Evolutionary conservation across 1,140 invertebrate genomes (phyloP), one percentile per base, ranked within the genome.

Genomic region (Anagrus nilaparvatae): DNA sequence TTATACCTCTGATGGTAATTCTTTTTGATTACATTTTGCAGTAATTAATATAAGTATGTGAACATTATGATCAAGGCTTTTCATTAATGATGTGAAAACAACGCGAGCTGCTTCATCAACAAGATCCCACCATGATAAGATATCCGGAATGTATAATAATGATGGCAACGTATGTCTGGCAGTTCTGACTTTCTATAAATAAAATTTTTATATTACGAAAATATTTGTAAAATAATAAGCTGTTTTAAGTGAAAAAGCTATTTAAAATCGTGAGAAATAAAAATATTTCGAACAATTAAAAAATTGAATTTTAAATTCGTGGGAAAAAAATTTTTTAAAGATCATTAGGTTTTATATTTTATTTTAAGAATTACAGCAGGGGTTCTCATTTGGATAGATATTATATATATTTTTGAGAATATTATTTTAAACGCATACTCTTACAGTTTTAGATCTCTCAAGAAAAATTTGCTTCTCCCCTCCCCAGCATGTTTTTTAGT

Each of bases 121-220:
- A 27, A 68, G 43, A 25, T 63, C 50, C 72, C 71, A 73, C 71
- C 71, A 74, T 14, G 68, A 56, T 36, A 72, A 54, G 21, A 73
- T 57, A 45, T 67, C 62, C 12, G 70, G 69, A 5, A 73, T 49
- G 34, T 73, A 67, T 10, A 74, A 54, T 23, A 74, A 48, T 0
- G 69, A 67, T 2, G 72, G 72, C 34, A 70, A 46, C 23, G 64
- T 67, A 31, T 61, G 58, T 16, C 61, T 56, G 2, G 65, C 61
- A 44, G 51, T 60, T 44, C 60, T 65, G 5, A 70, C 49, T 46
- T 60, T 60, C 66, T 69, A 29, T 41, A 43, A 16, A 44, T 13
- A 36, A 18, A 23, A 4, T 43, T 25, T n/a, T n/a, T n/a, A n/a
- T n/a, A n/a, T n/a, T n/a, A n/a, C n/a, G n/a, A n/a, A n/a, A n/a